Base-by-base conservation (phyloP, 2,113 vertebrate genomes). In the Epinephelus moara region DNA sequence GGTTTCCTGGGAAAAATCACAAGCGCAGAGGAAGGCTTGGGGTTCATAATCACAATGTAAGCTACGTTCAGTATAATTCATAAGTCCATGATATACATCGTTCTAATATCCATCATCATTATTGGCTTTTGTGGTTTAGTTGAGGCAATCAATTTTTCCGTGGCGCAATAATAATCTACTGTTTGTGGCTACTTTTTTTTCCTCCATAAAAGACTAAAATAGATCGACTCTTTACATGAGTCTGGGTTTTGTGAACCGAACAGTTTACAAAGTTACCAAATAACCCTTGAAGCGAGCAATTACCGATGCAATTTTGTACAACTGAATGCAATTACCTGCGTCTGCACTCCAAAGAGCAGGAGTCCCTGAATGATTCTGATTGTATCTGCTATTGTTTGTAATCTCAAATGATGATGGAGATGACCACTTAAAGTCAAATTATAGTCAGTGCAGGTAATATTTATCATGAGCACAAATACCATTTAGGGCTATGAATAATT, bases 261-360 rank as follows among this genome's bases (percentile, higher is more conserved):
- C 8, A 57, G 19, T 70, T 77, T 25, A 49, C 61, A 78, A 57
- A 62, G 64, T 81, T 47, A 49, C 30, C 17, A 62, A 84, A 81
- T 59, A 67, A 75, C 76, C 53, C 63, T 80, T 56, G 56, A 78
- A 81, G 69, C 42, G 1, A 72, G 66, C 77, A 84, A 88, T 88
- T 71, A 73, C 50, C 70, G 14, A 6, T 27, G 79, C 63, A 55
- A 70, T 81, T 68, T 47, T n/a, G 47, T 55, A 14, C 76, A 71
- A 75, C 69, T 81, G 73, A 81, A 75, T 75, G 27, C 66, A 84
- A 81, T 83, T 57, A 68, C 70, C 85, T 71, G 66, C 1, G 1
- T 53, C 50, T 66, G 52, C 56, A 60, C 73, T 70, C 56, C 18
- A 69, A 73, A 59, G 75, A 67, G 70, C 67, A 75, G 50, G 53